phyloP scores from a whole-genome alignment of 2,888 invertebrate genomes.

The Junonia oenone region DNA sequence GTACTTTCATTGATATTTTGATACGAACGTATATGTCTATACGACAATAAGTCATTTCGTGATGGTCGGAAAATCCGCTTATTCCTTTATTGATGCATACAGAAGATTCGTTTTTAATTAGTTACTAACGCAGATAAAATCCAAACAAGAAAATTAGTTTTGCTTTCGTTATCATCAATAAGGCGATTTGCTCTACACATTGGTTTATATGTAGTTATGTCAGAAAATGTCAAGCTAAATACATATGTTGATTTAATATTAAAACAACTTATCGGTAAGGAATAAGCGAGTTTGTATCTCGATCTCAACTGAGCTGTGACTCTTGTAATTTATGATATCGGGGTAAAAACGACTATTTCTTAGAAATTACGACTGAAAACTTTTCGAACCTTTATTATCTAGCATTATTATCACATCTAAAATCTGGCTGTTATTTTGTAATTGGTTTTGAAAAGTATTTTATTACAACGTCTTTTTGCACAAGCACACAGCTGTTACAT shows the following conservation, averaged over 20 bases:
- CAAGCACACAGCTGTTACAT: constrained; percentile 39
- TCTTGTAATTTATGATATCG: constrained; percentile 39
- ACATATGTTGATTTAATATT: neutral
- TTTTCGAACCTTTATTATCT: constrained; percentile 67
- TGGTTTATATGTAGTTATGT: too few relatives aligned
- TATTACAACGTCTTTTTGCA: constrained; percentile 34
- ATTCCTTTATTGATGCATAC: constrained; percentile 10
- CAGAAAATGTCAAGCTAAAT: neutral
- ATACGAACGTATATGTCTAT: constrained; percentile 28
- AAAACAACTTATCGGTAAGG: constrained; percentile 2
- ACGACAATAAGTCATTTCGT: constrained; percentile 27
- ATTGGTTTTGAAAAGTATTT: constrained; percentile 48
- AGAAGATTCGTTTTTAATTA: neutral
- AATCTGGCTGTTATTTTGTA: constrained; percentile 62
- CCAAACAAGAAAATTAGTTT: too few relatives aligned
- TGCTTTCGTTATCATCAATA: too few relatives aligned
- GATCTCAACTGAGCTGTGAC: constrained; percentile 46
- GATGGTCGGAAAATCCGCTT: constrained; percentile 19
- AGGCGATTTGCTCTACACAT: too few relatives aligned
- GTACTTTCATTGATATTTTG: constrained; percentile 26
- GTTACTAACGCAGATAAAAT: neutral
- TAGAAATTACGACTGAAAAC: constrained; percentile 69
- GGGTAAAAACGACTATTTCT: constrained; percentile 53
- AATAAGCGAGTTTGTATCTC: constrained; percentile 30
- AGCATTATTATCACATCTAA: constrained; percentile 54